Evolutionary conservation across 2,888 invertebrate genomes (phyloP).

Genomic region (Caenorhabditis sp.): DNA sequence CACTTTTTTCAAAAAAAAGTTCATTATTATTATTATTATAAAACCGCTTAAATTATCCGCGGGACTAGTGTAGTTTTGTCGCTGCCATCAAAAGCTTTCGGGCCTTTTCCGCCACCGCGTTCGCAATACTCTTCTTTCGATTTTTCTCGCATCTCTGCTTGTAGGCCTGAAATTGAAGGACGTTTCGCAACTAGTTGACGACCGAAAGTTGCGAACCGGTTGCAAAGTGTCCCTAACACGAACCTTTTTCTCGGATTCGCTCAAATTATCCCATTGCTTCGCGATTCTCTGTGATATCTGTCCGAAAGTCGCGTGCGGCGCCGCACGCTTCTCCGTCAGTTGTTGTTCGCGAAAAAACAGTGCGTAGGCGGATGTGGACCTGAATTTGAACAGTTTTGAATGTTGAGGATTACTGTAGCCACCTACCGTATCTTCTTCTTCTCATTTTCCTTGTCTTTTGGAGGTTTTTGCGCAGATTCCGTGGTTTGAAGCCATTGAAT

Average conservation of each 20-base stretch:
- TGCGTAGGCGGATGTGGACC: constrained; percentile 50
- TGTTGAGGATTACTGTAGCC: neutral
- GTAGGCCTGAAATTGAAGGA: constrained; percentile 36
- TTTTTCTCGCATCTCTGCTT: constrained; percentile 41
- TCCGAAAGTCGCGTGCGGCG: constrained; percentile 31
- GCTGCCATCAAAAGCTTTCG: constrained; percentile 29
- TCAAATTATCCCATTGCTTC: constrained; percentile 38
- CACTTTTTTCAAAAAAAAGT: too few relatives aligned
- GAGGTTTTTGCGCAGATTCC: too few relatives aligned
- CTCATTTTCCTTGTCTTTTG: too few relatives aligned
- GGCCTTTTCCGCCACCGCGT: constrained; percentile 39
- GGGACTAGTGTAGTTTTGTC: too few relatives aligned
- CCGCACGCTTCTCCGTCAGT: constrained; percentile 11
- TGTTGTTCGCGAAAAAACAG: constrained; percentile 50
- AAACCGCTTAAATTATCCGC: too few relatives aligned
- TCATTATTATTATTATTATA: too few relatives aligned
- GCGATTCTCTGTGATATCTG: constrained; percentile 49
- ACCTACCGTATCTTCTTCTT: constrained; percentile 35
- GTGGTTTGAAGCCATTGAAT: too few relatives aligned
- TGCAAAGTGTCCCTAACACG: neutral
- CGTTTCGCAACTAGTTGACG: neutral
- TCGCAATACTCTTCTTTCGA: constrained; percentile 36
- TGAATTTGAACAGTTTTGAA: neutral
- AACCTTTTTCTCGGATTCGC: constrained; percentile 29
- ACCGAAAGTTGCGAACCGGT: too few relatives aligned